These are phyloP conservation scores for Corythornis vintsioides DNA, from an alignment of 2,113 vertebrate genomes.

Conservation along the genomic window DNA sequence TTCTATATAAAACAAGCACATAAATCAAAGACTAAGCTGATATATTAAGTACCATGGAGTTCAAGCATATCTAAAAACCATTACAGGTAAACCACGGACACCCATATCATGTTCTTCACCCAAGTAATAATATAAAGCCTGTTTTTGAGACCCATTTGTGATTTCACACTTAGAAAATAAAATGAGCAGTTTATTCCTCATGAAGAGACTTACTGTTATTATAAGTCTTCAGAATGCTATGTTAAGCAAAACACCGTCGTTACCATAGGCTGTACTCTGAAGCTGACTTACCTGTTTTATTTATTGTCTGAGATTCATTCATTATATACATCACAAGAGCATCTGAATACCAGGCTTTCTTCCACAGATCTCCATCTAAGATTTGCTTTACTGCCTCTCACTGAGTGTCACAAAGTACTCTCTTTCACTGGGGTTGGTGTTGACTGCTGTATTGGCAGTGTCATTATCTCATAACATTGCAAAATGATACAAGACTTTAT, in stretches of 20 bases:
- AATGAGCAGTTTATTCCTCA: not conserved
- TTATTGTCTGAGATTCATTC: not conserved
- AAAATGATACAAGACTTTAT: not conserved
- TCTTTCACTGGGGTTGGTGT: not conserved
- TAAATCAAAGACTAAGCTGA: not conserved
- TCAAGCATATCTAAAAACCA: not conserved
- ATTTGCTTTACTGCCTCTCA: not conserved
- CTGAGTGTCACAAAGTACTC: not conserved
- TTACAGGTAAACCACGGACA: not conserved
- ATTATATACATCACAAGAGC: not conserved
- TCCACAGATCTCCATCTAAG: not conserved
- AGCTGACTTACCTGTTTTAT: not conserved
- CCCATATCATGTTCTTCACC: not conserved
- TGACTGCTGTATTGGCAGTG: not conserved
- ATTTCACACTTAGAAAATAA: conserved; percentile 3
- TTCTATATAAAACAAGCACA: not conserved
- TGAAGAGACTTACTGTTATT: not conserved
- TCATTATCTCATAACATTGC: not conserved
- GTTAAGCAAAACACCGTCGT: not conserved
- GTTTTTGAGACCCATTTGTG: not conserved
- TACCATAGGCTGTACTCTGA: not conserved
- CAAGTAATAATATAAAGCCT: not conserved
- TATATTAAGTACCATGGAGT: not conserved
- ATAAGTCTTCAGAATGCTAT: not conserved
- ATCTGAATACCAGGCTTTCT: not conserved